A percentile compares a stretch with the other conserved stretches of the same genome.
These are phyloP conservation scores for Argentina silus DNA, from an alignment of 2,797 vertebrate species.

Conservation along the genomic window DNA sequence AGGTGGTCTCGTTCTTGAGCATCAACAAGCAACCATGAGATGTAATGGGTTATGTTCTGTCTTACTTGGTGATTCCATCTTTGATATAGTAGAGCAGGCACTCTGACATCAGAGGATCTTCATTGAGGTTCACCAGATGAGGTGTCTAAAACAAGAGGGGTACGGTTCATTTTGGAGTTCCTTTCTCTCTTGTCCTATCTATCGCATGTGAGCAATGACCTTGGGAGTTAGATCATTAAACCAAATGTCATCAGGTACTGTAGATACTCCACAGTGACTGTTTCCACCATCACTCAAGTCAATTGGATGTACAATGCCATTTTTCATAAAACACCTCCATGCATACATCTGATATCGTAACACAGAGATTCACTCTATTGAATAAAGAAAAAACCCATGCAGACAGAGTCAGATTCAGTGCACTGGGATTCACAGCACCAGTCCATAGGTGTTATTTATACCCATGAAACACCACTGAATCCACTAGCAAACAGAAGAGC, in stretches of 20 bases:
- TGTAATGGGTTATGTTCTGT: background rate
- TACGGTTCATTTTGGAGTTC: background rate
- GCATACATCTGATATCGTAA: too few species aligned
- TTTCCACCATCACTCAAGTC: too few species aligned
- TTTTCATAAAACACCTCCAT: too few species aligned
- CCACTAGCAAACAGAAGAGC: slow-evolving; percentile 44
- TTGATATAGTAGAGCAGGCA: slow-evolving; percentile 99
- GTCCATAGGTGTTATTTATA: background rate
- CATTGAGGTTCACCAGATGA: slow-evolving; percentile 96
- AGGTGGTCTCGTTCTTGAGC: too few species aligned
- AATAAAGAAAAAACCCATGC: background rate
- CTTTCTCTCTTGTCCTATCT: background rate
- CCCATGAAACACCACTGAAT: slow-evolving; percentile 3
- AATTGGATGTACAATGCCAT: too few species aligned
- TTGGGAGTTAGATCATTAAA: background rate
- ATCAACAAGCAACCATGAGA: too few species aligned
- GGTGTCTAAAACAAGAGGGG: slow-evolving; percentile 82
- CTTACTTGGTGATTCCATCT: slow-evolving; percentile 89
- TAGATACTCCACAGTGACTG: too few species aligned
- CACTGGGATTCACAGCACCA: background rate
- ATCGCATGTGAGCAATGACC: background rate
- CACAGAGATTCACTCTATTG: background rate
- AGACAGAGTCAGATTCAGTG: background rate
- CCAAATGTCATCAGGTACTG: background rate
- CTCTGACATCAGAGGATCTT: slow-evolving; percentile 98